Evolutionary conservation across 2,797 vertebrate species (phyloP).

Genomic region (Chaetophractus vellerosus): DNA sequence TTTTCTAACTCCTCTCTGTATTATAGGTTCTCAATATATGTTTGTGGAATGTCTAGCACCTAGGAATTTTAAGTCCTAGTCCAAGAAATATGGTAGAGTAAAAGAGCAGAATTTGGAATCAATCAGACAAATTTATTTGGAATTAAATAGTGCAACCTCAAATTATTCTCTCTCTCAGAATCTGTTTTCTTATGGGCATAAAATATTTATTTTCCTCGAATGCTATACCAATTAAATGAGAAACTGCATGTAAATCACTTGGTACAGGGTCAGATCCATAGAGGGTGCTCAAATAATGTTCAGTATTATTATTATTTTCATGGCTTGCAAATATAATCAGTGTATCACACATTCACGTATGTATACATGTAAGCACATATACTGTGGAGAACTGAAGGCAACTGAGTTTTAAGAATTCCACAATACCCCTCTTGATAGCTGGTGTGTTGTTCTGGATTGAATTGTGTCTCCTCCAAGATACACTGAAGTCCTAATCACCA

Average conservation of each 20-base stretch:
- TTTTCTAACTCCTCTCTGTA: background rate
- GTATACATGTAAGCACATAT: background rate
- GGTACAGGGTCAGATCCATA: background rate
- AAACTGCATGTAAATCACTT: background rate
- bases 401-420: constrained; percentile 28
- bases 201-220: constrained; percentile 20
- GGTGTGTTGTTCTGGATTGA: background rate
- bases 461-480: too few relatives aligned
- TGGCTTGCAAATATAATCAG: constrained; percentile 1
- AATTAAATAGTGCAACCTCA: background rate
- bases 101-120: constrained; percentile 33
- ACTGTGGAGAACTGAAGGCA: background rate
- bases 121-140: background rate
- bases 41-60: background rate
- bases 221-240: background rate
- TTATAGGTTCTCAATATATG: background rate
- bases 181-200: background rate
- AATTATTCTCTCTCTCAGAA: background rate
- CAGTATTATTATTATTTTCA: background rate
- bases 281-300: background rate
- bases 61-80: background rate
- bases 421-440: background rate
- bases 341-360: background rate
- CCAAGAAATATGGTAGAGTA: background rate
- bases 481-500: too few relatives aligned